Evolutionary conservation across 2,888 invertebrate species (phyloP).

Genomic region (Drosophila antonietae): DNA sequence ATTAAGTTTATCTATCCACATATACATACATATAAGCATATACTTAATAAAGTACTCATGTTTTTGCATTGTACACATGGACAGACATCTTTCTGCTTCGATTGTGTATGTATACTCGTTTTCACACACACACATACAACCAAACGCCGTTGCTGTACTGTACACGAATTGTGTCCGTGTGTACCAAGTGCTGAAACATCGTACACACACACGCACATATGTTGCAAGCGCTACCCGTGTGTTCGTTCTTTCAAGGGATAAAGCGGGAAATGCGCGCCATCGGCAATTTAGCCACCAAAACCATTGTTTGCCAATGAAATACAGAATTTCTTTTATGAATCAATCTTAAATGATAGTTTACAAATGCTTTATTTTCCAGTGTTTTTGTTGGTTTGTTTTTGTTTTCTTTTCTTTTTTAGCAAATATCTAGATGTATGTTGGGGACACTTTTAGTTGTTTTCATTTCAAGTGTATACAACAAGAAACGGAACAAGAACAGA

Average conservation of each 20-base stretch:
- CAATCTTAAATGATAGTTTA: constrained; percentile 62
- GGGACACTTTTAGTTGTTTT: constrained; percentile 22
- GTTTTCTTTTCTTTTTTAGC: constrained; percentile 21
- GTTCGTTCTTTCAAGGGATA: constrained; percentile 34
- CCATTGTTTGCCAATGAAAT: constrained; percentile 8
- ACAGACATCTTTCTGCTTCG: constrained; percentile 44
- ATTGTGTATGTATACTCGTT: constrained; percentile 68
- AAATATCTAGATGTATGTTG: constrained; percentile 50
- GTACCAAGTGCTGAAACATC: constrained; percentile 41
- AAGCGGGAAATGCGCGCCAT: constrained; percentile 69
- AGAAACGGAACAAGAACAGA: constrained; percentile 36
- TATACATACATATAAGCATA: not conserved
- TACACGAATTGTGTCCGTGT: constrained; percentile 24
- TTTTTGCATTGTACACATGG: constrained; percentile 30
- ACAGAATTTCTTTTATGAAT: constrained; percentile 9
- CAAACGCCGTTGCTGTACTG: constrained; percentile 37
- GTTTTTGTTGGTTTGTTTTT: constrained; percentile 7
- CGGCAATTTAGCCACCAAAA: constrained; percentile 34
- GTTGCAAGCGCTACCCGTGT: constrained; percentile 20
- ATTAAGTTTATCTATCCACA: not conserved
- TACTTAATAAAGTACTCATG: constrained; percentile 1
- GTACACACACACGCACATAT: constrained; percentile 16
- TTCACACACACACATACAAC: constrained; percentile 35
- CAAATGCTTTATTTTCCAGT: constrained; percentile 70
- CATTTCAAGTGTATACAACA: constrained; percentile 18